Evolutionary conservation across 2,797 vertebrate species (phyloP).

Genomic region (Sebastes melanostomus): DNA sequence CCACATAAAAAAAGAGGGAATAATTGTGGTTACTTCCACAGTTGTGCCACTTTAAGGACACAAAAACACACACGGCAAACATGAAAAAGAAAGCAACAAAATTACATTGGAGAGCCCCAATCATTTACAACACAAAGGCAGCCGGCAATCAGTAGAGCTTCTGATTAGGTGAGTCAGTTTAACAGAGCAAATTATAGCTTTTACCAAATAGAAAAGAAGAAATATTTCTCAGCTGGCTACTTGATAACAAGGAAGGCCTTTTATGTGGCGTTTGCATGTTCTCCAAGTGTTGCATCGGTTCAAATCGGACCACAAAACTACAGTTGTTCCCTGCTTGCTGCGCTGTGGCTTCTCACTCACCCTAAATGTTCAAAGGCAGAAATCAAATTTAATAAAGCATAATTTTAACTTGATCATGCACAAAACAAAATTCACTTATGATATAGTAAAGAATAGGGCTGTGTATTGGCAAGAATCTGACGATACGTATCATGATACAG

Average conservation of each 20-base stretch:
- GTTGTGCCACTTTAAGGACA: slow-evolving; percentile 2
- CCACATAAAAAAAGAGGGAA: neutral
- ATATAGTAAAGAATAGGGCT: no score
- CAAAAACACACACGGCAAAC: neutral
- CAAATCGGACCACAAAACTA: neutral
- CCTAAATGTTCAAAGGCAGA: neutral
- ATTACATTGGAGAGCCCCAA: neutral
- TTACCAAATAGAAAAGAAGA: neutral
- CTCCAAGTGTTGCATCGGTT: neutral
- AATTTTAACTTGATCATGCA: neutral
- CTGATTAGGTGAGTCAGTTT: slow-evolving; percentile 22
- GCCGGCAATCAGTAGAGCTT: slow-evolving; percentile 27
- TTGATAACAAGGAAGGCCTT: neutral
- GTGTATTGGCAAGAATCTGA: no score
- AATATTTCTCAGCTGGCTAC: neutral
- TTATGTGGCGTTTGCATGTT: neutral
- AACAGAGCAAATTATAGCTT: slow-evolving; percentile 7
- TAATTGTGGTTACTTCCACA: slow-evolving; percentile 25
- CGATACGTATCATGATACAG: no score
- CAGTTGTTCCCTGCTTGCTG: neutral
- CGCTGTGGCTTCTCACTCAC: neutral
- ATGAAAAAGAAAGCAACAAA: neutral
- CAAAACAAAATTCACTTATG: no score
- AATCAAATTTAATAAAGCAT: neutral
- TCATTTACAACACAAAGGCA: slow-evolving; percentile 1